phyloP scores from a whole-genome alignment of 1,140 invertebrate genomes.

The Zaprionus ghesquierei region DNA sequence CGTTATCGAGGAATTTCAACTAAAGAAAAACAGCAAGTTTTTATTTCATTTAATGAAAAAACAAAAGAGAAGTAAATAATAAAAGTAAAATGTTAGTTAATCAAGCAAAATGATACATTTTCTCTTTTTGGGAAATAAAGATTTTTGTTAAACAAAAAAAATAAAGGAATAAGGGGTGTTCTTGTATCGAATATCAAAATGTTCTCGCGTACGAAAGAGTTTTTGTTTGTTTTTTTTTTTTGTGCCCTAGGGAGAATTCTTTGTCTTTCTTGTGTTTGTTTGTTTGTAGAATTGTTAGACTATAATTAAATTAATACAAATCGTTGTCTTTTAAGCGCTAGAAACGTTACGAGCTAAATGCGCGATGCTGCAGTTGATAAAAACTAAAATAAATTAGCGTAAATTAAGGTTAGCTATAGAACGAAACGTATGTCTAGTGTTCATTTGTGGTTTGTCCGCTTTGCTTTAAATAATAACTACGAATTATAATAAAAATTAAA shows the following conservation, averaged over 20 bases:
- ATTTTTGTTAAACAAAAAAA: conserved; percentile 78
- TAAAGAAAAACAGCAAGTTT: conserved; percentile 68
- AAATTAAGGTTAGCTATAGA: conserved; percentile 28
- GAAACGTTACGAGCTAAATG: conserved; percentile 35
- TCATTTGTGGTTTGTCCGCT: conserved; percentile 56
- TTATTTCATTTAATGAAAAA: conserved; percentile 81
- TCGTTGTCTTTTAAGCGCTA: conserved; percentile 60
- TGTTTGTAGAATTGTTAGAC: conserved; percentile 40
- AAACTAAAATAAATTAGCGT: conserved; percentile 57
- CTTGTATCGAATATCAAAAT: conserved; percentile 45
- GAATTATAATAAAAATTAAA: conserved; percentile 7
- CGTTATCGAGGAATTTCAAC: conserved; percentile 48
- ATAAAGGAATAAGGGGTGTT: conserved; percentile 32
- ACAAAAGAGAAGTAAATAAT: conserved; percentile 32
- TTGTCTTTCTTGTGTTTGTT: conserved; percentile 64
- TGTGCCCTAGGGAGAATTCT: conserved; percentile 81
- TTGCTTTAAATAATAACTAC: conserved; percentile 48
- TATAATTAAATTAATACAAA: conserved; percentile 76
- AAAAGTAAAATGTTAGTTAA: conserved; percentile 8
- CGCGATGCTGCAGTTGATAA: conserved; percentile 44
- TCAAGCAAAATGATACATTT: conserved; percentile 34
- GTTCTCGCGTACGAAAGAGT: not conserved
- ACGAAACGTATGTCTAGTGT: conserved; percentile 35
- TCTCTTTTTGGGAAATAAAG: conserved; percentile 28
- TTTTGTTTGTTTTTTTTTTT: conserved; percentile 45